These are phyloP conservation scores for Alectura lathami DNA, from an alignment of 2,113 vertebrate genomes.

Conservation along the genomic window DNA sequence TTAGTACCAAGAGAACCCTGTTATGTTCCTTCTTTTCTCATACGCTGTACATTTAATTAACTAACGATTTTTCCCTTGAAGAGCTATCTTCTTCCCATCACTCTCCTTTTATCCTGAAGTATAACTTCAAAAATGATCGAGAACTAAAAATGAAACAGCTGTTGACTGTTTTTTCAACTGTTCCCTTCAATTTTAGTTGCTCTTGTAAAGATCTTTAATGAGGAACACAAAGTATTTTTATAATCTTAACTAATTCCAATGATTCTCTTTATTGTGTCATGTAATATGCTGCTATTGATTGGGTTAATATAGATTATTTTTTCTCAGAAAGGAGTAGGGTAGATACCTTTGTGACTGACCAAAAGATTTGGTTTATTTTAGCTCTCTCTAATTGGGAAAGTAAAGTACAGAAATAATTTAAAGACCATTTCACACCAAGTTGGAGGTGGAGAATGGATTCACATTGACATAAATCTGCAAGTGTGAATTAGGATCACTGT, in stretches of 20 bases:
- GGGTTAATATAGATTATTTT: constrained; percentile 19
- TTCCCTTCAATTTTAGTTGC: constrained; percentile 53
- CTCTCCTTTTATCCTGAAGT: neutral
- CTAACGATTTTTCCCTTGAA: constrained; percentile 6
- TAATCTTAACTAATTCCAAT: constrained; percentile 28
- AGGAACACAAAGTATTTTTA: constrained; percentile 48
- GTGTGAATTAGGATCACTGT: neutral
- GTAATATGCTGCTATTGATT: constrained; percentile 43
- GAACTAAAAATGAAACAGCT: constrained; percentile 58
- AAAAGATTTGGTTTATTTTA: constrained; percentile 8
- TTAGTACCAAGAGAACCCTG: neutral
- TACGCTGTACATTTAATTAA: neutral
- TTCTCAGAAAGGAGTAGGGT: neutral
- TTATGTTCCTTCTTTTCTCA: neutral
- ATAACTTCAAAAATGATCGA: constrained; percentile 11
- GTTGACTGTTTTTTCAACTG: constrained; percentile 46
- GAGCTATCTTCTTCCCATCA: neutral
- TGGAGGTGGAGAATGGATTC: neutral
- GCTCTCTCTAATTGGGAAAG: neutral
- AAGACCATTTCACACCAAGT: neutral
- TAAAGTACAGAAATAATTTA: neutral
- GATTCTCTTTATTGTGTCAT: constrained; percentile 7
- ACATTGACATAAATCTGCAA: neutral
- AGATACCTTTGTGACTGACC: neutral
- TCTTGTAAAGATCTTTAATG: constrained; percentile 13